A percentile compares a stretch with the other conserved stretches of the same genome.
phyloP scores from a whole-genome alignment of 2,797 vertebrate species.

The Sebastes reedi region DNA sequence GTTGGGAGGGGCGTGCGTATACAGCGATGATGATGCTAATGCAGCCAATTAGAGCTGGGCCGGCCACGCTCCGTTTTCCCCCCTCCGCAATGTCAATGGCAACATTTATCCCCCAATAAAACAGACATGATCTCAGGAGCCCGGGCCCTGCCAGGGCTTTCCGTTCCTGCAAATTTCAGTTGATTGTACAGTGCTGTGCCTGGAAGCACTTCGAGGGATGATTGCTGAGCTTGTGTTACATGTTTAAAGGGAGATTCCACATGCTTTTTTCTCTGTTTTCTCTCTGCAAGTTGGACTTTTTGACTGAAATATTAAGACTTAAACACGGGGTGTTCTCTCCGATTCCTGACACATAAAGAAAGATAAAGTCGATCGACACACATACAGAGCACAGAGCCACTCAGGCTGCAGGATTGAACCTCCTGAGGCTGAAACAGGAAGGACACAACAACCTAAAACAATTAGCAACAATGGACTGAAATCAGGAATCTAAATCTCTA shows the following conservation, averaged over 20 bases:
- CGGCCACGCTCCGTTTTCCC: constrained; percentile 27
- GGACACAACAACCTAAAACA: constrained; percentile 17
- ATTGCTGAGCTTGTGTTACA: constrained; percentile 67
- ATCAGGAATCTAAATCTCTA: constrained; percentile 21
- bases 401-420: constrained; percentile 23
- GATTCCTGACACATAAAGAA: neutral
- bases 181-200: constrained; percentile 71
- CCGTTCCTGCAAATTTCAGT: constrained; percentile 63
- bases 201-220: constrained; percentile 66
- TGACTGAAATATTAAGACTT: constrained; percentile 19
- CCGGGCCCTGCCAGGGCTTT: constrained; percentile 62
- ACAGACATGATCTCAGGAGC: constrained; percentile 73
- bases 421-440: constrained; percentile 4
- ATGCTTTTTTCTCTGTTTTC: neutral
- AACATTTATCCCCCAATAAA: constrained; percentile 79
- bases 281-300: neutral
- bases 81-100: constrained; percentile 65
- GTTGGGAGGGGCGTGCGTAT: constrained; percentile 46
- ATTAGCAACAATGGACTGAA: constrained; percentile 19
- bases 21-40: constrained; percentile 71
- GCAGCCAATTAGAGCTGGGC: constrained; percentile 72
- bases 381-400: neutral
- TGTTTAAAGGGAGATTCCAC: constrained; percentile 52
- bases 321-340: neutral
- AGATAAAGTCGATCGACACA: neutral